Conservation (phyloP, 1,140 invertebrate species). For the Streblospio benedicti region DNA sequence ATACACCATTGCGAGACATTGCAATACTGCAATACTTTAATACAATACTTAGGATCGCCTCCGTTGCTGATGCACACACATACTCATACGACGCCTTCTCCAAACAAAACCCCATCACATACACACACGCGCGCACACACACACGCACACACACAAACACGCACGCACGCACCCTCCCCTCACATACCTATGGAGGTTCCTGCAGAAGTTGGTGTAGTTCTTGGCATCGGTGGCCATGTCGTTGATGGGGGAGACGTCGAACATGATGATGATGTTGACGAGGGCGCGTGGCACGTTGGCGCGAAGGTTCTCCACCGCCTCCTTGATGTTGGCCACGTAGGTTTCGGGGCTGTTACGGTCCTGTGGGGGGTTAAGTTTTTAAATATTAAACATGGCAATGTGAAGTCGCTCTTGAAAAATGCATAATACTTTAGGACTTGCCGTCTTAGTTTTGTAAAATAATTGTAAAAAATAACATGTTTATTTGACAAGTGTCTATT, state of each 20-base stretch:
- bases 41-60: no score
- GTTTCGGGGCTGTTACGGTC: neutral
- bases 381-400: no score
- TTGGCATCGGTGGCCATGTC: neutral
- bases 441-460: neutral
- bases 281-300: constrained; percentile 60
- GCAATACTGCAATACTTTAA: no score
- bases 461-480: neutral
- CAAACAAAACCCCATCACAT: no score
- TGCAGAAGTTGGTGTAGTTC: constrained; percentile 1
- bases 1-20: no score
- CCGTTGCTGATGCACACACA: no score
- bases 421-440: neutral
- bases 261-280: constrained; percentile 62
- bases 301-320: constrained; percentile 53
- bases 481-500: no score
- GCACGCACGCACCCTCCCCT: no score
- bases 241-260: constrained; percentile 44
- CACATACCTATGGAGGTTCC: no score
- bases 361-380: neutral
- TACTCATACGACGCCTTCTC: no score
- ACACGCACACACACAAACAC: no score
- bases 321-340: constrained; percentile 43
- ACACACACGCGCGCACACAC: no score
- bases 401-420: neutral